Evolutionary conservation across 2,797 vertebrate species (phyloP).

Genomic region (Ambastaia sidthimunki): DNA sequence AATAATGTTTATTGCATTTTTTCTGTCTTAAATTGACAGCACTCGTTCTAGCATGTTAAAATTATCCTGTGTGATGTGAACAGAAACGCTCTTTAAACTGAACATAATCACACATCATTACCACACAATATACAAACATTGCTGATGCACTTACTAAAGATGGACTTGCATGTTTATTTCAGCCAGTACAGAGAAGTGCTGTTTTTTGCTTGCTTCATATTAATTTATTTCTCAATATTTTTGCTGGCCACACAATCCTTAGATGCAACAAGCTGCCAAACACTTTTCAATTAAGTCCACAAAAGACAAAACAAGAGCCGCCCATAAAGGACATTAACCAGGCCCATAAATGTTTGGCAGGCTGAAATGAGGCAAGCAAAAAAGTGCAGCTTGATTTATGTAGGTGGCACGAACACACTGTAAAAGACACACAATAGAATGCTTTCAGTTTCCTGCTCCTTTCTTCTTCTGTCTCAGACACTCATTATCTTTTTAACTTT

Average conservation of each 20-base stretch:
- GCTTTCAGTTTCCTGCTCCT: background rate
- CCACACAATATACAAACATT: background rate
- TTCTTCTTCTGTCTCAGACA: constrained; percentile 1
- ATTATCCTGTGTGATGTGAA: background rate
- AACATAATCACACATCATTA: constrained; percentile 4
- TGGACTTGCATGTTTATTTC: background rate
- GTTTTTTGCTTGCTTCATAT: constrained; percentile 5
- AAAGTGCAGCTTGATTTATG: constrained; percentile 29
- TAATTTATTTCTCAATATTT: constrained; percentile 32
- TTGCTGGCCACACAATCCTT: constrained; percentile 55
- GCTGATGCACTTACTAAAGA: background rate
- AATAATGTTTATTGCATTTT: background rate
- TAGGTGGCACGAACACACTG: background rate
- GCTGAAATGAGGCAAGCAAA: constrained; percentile 11
- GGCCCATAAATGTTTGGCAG: constrained; percentile 67
- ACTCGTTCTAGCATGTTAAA: background rate
- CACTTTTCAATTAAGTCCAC: constrained; percentile 66
- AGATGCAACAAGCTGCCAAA: constrained; percentile 62
- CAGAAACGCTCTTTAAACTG: background rate
- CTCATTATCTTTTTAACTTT: constrained; percentile 15
- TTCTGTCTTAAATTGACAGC: background rate
- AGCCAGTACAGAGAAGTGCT: background rate
- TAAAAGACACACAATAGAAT: background rate
- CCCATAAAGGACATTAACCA: constrained; percentile 65
- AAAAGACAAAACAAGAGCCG: constrained; percentile 68